phyloP scores from a whole-genome alignment of 2,113 vertebrate genomes.

The Triplophysa tibetana region DNA sequence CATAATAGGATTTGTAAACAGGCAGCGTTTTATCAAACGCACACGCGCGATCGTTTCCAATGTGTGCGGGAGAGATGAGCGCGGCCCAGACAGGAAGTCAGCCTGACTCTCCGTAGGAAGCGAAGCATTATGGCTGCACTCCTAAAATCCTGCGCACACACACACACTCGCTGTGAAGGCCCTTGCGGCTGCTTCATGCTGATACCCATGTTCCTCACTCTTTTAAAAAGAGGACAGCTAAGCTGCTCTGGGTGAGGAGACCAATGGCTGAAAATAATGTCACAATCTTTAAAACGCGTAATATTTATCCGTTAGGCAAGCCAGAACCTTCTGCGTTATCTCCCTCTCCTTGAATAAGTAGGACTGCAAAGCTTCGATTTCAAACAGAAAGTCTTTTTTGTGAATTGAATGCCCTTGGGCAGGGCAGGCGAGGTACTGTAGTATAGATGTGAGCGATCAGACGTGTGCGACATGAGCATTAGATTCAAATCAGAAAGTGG shows the following conservation, averaged over 20 bases:
- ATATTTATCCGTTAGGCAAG: slow-evolving; percentile 55
- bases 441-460: neutral
- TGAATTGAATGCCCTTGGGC: slow-evolving; percentile 22
- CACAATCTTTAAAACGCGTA: slow-evolving; percentile 51
- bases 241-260: slow-evolving; percentile 45
- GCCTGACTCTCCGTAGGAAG: slow-evolving; percentile 37
- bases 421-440: slow-evolving; percentile 5
- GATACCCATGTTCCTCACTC: slow-evolving; percentile 48
- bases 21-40: slow-evolving; percentile 36
- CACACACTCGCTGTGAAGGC: slow-evolving; percentile 6
- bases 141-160: slow-evolving; percentile 26
- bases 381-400: slow-evolving; percentile 24
- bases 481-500: too few species aligned
- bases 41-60: slow-evolving; percentile 16
- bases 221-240: slow-evolving; percentile 48
- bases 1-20: slow-evolving; percentile 67
- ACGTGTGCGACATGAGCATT: slow-evolving; percentile 10
- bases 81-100: slow-evolving; percentile 42
- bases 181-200: slow-evolving; percentile 46
- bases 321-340: slow-evolving; percentile 17
- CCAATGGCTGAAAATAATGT: slow-evolving; percentile 45
- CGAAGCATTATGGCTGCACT: slow-evolving; percentile 31
- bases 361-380: slow-evolving; percentile 39
- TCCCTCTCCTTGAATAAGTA: slow-evolving; percentile 59
- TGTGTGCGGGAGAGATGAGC: slow-evolving; percentile 41